Percentiles rank a stretch among this genome's conserved stretches.
Evolutionary conservation across 1,140 invertebrate species (phyloP).

Genomic region (Ptiloglossa arizonensis): DNA sequence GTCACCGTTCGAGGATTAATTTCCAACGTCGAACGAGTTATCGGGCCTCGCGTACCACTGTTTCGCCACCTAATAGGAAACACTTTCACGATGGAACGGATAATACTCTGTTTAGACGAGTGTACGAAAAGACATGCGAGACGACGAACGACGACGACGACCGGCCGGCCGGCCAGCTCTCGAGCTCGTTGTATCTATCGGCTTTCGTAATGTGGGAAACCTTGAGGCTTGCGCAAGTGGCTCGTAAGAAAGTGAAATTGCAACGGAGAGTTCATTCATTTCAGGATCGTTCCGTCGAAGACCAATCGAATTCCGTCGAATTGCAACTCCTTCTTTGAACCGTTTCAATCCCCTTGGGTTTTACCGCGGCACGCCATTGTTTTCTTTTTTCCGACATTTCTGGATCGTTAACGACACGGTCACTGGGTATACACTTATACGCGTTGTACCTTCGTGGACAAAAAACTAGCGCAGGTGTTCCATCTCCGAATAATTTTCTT

Average conservation of each 20-base stretch:
- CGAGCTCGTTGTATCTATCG: conserved; percentile 71
- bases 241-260: conserved; percentile 80
- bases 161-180: conserved; percentile 16
- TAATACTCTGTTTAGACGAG: conserved; percentile 32
- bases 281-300: conserved; percentile 57
- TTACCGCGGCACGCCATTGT: too few relatives aligned
- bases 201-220: conserved; percentile 81
- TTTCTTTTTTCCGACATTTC: background rate
- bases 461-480: too few relatives aligned
- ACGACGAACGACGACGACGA: conserved; percentile 26
- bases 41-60: background rate
- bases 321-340: background rate
- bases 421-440: too few relatives aligned
- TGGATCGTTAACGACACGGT: too few relatives aligned
- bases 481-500: too few relatives aligned
- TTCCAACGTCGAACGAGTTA: background rate
- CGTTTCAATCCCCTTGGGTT: too few relatives aligned
- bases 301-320: conserved; percentile 23
- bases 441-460: too few relatives aligned
- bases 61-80: conserved; percentile 7
- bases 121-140: conserved; percentile 33
- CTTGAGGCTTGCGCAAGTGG: conserved; percentile 79
- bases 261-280: conserved; percentile 79
- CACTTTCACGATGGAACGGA: conserved; percentile 30
- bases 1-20: background rate